Percentiles rank a stretch among this genome's conserved stretches.
phyloP scores from a whole-genome alignment of 2,797 vertebrate genomes.

The Poecilia gillii region DNA sequence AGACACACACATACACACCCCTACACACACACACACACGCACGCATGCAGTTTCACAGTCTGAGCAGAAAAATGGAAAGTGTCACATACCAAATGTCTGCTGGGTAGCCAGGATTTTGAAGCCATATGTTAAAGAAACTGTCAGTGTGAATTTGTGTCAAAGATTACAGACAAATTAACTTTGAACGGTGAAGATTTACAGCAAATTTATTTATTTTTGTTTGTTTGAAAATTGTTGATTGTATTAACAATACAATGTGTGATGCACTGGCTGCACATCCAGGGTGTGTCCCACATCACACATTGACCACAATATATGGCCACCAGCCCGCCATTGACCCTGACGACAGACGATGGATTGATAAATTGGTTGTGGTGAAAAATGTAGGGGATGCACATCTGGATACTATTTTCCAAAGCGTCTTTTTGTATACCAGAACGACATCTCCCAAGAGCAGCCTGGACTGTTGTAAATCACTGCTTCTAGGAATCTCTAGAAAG shows the following conservation, averaged over 20 bases:
- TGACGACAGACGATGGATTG: not conserved
- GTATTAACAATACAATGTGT: not conserved
- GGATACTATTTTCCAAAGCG: too few relatives aligned
- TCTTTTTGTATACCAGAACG: not conserved
- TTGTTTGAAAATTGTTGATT: not conserved
- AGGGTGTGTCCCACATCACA: not conserved
- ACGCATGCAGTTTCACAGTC: conserved; percentile 6
- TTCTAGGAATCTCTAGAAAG: not conserved
- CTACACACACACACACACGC: not conserved
- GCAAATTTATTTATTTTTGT: not conserved
- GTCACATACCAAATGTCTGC: conserved; percentile 34
- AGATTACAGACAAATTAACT: not conserved
- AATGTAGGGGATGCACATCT: not conserved
- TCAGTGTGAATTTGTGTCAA: not conserved
- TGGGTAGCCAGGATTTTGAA: conserved; percentile 23
- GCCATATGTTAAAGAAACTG: conserved; percentile 30
- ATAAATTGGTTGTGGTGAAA: not conserved
- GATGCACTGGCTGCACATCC: not conserved
- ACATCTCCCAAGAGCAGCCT: not conserved
- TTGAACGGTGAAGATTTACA: conserved; percentile 7
- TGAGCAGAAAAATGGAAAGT: conserved; percentile 41
- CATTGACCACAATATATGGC: not conserved
- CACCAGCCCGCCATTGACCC: not conserved
- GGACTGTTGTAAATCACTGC: not conserved
- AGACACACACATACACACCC: not conserved